Evolutionary conservation across 2,113 vertebrate genomes (phyloP), one percentile per base, ranked within the genome.

Genomic region (Seriola rivoliana): DNA sequence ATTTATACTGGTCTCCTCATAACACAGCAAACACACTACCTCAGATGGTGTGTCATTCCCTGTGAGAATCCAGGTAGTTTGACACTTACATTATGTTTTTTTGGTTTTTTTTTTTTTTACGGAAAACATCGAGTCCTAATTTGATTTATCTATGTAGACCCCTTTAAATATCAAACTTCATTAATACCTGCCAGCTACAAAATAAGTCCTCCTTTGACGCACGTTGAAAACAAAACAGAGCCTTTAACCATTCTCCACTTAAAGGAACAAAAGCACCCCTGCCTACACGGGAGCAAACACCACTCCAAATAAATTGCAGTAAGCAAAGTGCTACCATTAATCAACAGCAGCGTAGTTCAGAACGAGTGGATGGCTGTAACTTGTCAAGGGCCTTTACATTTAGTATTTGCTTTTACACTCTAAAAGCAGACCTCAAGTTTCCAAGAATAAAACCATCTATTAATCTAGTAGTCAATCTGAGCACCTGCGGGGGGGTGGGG

Each of bases 241-340:
- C 72, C 69, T 75, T 89, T 80, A 84, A 87, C 54, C 52, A 62
- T 71, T 81, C 62, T 23, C 78, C 63, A 55, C 60, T 75, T 84
- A 79, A 71, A 81, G 50, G 71, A 88, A 85, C 50, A 85, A 72
- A 89, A 81, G 66, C 62, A 5, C 16, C 42, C 54, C 36, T 54
- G 79, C 76, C 82, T 77, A 76, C 77, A 58, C 1, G n/a, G 54
- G 86, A 71, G 83, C 75, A 80, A 89, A 88, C 86, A 69, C 62
- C 84, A 80, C 84, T 90, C 75, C 52, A 72, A 75, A 88, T 66
- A 84, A 87, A 90, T 82, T 84, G 91, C 84, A 67, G 75, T 75
- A 86, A 69, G 85, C 81, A 92, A 85, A 92, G 86, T 90, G 88
- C 77, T 81, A 12, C 75, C 81, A 89, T 92, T 83, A 90, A 91